Evolutionary conservation across 2,113 vertebrate species (phyloP), one percentile per base, ranked within the genome.

Genomic region (Athene noctua): DNA sequence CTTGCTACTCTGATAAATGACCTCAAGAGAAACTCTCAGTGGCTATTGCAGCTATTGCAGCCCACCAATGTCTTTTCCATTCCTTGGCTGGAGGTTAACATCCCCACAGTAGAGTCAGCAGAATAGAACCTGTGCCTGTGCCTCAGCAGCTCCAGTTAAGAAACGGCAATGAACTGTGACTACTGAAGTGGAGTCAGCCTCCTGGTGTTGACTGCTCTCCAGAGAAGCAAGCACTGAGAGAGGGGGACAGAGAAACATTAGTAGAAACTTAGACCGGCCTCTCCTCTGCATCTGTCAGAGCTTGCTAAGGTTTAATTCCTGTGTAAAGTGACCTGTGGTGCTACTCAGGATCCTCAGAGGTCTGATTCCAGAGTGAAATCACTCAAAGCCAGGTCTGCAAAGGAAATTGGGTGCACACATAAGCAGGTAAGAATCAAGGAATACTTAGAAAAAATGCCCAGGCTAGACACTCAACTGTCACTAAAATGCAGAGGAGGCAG

Each of bases 51-150:
- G 78, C 46, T 82, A 54, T 26, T 90, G 54, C 40, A 90, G 66
- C 38, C 81, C 87, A 96, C 46, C 74, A 86, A 73, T 88, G 54
- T 93, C 49, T 96, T 96, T 94, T 91, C 90, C 74, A 42, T 75
- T 86, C 52, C 73, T 85, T 42, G 58, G 40, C 68, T 88, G 52
- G 36, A 88, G 16, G 36, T 57, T 52, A 71, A 34, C 11, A 23
- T 70, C 34, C 22, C 6, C 34, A 62, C 26, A 85, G 54, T 70
- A 80, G 32, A 58, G n/a, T 29, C 32, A 77, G 46, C n/a, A 84
- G 58, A 79, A 80, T 27, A 71, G 32, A 73, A 80, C 11, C 14
- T 30, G 9, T 44, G 55, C 23, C n/a, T 38, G n/a, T 63, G n/a
- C 40, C 58, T 75, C 62, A 61, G 74, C 25, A 80, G 29, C 27